Base-by-base conservation (phyloP, 2,888 invertebrate genomes). In the Augochlorella aurata region DNA sequence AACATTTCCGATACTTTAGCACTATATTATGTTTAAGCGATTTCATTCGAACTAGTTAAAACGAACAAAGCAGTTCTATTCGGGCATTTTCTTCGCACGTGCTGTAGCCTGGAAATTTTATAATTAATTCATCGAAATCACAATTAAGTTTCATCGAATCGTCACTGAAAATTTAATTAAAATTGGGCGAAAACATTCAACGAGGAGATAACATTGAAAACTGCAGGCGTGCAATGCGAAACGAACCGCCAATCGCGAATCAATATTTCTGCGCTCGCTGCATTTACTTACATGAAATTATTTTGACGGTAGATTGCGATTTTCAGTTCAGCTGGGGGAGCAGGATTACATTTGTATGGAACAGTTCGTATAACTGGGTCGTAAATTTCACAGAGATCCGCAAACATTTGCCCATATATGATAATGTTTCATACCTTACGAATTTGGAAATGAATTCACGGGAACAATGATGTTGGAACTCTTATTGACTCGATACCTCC, bases 21-120 rank as follows among this genome's bases (percentile, higher is more conserved):
- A 29, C 29, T 29, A 3, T 29, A 29, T 29, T 29, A 29, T 3
- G 29, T 29, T 29, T 29, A 29, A 29, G 24, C 14, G 24, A 58
- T 24, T 58, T 16, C 24, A 58, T 14, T 0, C 16, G 5, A 58
- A 58, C 24, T 7, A 58, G 24, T 58, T 58, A 58, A 58, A 58
- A 16, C 58, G 58, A 58, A 58, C 58, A 24, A 58, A 24, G 58
- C 24, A 58, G 16, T 58, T 24, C 58, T 58, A 58, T 58, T 58
- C 58, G 58, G 8, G 16, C 24, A 16, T 58, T 58, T 58, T 58
- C 58, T 24, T 8, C 14, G 58, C 24, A 16, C 58, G 58, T 58
- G 8, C 2, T 2, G 12, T 14, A 1, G 24, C 24, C 24, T 58
- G 58, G 8, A 24, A 58, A 58, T 58, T 58, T 24, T 16, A 24